Evolutionary conservation across 2,797 vertebrate species (phyloP).

Genomic region (Enteromius anoplus): DNA sequence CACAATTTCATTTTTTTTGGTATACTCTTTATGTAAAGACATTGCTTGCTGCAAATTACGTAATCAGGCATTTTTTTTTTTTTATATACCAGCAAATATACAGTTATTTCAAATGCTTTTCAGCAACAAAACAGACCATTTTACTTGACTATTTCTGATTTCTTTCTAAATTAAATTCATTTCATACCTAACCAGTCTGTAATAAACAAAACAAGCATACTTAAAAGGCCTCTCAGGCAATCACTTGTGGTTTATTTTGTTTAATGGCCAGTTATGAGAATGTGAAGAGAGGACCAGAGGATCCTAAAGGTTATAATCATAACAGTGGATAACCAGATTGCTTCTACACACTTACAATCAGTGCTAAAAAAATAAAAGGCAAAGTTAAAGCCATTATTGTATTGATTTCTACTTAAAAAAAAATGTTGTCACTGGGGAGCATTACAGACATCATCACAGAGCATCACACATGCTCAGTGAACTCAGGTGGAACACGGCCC

Average conservation of each 20-base stretch:
- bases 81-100: neutral
- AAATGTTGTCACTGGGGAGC: neutral
- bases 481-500: slow-evolving; percentile 1
- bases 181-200: neutral
- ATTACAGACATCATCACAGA: slow-evolving; percentile 8
- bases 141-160: neutral
- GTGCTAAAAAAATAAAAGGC: neutral
- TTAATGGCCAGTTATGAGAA: neutral
- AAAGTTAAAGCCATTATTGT: neutral
- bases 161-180: too few species aligned
- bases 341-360: neutral
- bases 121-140: neutral
- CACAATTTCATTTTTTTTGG: neutral
- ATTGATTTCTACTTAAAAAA: neutral
- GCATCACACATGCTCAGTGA: slow-evolving; percentile 17
- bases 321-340: neutral
- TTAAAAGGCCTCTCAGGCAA: neutral
- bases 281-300: neutral
- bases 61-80: neutral
- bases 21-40: neutral
- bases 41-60: neutral
- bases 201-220: neutral
- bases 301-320: neutral
- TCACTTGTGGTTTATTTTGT: neutral
- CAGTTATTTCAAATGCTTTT: neutral